Base-by-base conservation (phyloP, 1,140 invertebrate species). In the Drosophila parvula region DNA sequence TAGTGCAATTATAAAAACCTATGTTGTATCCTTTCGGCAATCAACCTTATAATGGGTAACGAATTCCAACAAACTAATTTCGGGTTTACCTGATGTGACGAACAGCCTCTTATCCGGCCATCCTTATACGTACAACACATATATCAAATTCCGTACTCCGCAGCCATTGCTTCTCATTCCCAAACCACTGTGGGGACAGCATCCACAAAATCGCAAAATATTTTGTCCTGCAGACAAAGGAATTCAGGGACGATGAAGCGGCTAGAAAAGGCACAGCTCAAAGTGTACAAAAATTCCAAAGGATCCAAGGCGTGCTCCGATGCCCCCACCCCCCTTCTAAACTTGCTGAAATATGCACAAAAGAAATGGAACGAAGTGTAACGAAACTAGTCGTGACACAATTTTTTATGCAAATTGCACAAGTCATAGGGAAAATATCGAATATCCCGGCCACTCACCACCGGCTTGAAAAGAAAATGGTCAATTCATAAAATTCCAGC, bases 311-410 rank as follows among this genome's bases (percentile, higher is more conserved):
- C 32, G 40, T 67, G 38, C 32, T 40, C 51, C 51, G 5, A 53
- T n/a, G 22, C 22, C 22, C 8, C 60, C 45, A 3, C 22, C 22
- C 8, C 60, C 45, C 16, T 30, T 10, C 18, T 30, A 40, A 59
- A 34, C 34, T 36, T 51, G 30, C 18, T 61, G 36, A 76, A 57
- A 69, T 77, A 77, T 77, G 74, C 74, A 77, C 74, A 77, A 77
- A 77, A 41, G 53, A 61, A 51, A 36, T 53, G 78, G 79, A 88
- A 51, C 62, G 62, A 73, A 79, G 79, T 79, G 75, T 85, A 79
- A 58, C 82, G 79, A 83, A 88, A 86, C 79, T 88, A 88, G 71
- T 82, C 83, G 83, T 88, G 84, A 86, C 83, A 88, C 76, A 83
- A 86, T 86, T 88, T 82, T 40, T 38, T 73, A 86, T 79, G 83